Evolutionary conservation across 2,797 vertebrate species (phyloP), one percentile per base, ranked within the genome.

Genomic region (Mastacembelus armatus): DNA sequence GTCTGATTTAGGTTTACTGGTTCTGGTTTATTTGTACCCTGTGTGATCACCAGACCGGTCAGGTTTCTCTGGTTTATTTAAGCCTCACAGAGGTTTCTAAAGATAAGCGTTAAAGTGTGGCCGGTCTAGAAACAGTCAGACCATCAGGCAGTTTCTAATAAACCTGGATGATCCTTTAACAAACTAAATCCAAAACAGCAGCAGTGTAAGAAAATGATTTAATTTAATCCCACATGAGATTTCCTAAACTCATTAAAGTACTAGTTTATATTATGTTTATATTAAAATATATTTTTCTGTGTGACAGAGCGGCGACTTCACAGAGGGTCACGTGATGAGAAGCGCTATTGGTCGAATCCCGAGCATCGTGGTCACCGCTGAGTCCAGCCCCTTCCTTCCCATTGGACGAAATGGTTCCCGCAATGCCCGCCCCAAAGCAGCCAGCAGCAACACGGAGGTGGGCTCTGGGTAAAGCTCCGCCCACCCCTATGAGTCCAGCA

Each of bases 341-440:
- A 84, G 81, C 19, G 36, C 77, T 14, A 71, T 93, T 32, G 86
- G 88, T 39, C 92, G 91, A 47, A 94, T 95, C 84, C 94, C 95
- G 7, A 94, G 90, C 83, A 96, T 95, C 51, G 89, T 94, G 58
- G 45, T 95, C 86, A 95, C 93, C 61, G 87, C 90, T 0, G 90
- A 93, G 80, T 70, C 92, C 60, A 93, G 81, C 71, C 91, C 92
- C 47, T 91, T 94, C 59, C 88, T 93, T 0, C 61, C 91, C 30
- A 64, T 66, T 19, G 89, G 88, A 21, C 92, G 86, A 30, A 76
- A 67, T 30, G 86, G 91, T 15, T 91, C 82, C 4, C 84, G 86
- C 55, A 74, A 77, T 3, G 18, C 74, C 33, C 81, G 63, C 66
- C 59, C 58, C 60, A 89, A 83, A 75, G 74, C 32, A 10, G 50